These are phyloP conservation scores for Alligator mississippiensis DNA, from an alignment of 2,113 vertebrate species.

Conservation along the genomic window DNA sequence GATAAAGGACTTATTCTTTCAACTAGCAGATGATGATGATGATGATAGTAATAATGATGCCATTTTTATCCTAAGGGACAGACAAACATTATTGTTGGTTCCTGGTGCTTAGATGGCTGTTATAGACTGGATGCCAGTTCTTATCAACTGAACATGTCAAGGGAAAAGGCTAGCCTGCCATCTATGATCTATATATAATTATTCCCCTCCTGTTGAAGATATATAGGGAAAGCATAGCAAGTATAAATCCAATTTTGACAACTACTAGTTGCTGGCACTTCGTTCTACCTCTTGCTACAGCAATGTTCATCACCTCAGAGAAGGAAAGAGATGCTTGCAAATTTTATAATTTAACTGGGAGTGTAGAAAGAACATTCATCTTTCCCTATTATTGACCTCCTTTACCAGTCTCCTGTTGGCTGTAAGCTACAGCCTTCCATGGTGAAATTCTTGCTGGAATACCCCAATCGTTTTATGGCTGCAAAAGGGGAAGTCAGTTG, in stretches of 20 bases:
- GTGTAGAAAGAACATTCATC: background rate
- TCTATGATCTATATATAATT: background rate
- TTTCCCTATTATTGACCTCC: background rate
- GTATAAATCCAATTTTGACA: conserved; percentile 40
- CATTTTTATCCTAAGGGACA: conserved; percentile 24
- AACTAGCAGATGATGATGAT: conserved; percentile 50
- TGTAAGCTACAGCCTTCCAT: background rate
- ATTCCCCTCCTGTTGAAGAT: background rate
- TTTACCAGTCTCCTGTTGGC: background rate
- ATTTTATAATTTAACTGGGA: background rate
- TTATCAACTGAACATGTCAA: conserved; percentile 26
- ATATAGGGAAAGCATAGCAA: background rate
- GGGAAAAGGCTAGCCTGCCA: conserved; percentile 31
- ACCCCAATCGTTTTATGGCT: background rate
- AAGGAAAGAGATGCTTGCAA: conserved; percentile 20
- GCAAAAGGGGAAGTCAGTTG: background rate
- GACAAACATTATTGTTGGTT: conserved; percentile 25
- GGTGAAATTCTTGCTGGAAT: background rate
- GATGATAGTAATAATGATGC: conserved; percentile 34
- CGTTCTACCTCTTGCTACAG: conserved; percentile 21
- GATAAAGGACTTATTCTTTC: conserved; percentile 58
- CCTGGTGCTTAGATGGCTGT: background rate
- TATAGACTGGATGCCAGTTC: background rate
- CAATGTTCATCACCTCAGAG: background rate
- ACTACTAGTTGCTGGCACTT: conserved; percentile 9